phyloP scores from a whole-genome alignment of 2,888 invertebrate genomes.

The Steinernema scapterisci region DNA sequence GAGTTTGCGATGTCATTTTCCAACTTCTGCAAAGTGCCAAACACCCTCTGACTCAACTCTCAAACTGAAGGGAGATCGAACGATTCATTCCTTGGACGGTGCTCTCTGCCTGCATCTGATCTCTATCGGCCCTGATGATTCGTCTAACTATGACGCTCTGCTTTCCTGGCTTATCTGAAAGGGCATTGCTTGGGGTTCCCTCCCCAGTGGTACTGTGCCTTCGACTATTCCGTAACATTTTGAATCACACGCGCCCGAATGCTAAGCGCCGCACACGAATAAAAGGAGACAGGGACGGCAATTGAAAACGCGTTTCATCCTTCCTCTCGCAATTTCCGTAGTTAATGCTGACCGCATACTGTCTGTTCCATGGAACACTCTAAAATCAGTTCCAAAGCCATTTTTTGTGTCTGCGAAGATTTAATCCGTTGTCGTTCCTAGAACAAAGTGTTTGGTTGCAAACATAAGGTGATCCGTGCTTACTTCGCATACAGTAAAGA shows the following conservation, averaged over 20 bases:
- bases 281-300: not conserved
- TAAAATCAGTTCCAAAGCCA: too few relatives aligned
- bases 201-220: not conserved
- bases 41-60: too few relatives aligned
- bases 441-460: too few relatives aligned
- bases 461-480: too few relatives aligned
- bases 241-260: not conserved
- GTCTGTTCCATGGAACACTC: too few relatives aligned
- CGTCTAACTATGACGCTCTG: not conserved
- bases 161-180: not conserved
- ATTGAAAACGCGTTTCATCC: not conserved
- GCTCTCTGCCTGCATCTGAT: slow-evolving; percentile 39
- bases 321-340: not conserved
- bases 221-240: not conserved
- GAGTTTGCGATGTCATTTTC: slow-evolving; percentile 41
- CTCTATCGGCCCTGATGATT: not conserved
- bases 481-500: too few relatives aligned
- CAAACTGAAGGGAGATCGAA: too few relatives aligned
- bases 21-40: too few relatives aligned
- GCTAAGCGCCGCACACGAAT: not conserved
- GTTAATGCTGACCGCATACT: not conserved
- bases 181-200: not conserved
- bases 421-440: too few relatives aligned
- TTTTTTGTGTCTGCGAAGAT: too few relatives aligned
- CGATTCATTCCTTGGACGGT: slow-evolving; percentile 52